Percentiles rank a stretch among this genome's conserved stretches.
Evolutionary conservation across 1,140 invertebrate genomes (phyloP).

Genomic region (Hylaeus anthracinus): DNA sequence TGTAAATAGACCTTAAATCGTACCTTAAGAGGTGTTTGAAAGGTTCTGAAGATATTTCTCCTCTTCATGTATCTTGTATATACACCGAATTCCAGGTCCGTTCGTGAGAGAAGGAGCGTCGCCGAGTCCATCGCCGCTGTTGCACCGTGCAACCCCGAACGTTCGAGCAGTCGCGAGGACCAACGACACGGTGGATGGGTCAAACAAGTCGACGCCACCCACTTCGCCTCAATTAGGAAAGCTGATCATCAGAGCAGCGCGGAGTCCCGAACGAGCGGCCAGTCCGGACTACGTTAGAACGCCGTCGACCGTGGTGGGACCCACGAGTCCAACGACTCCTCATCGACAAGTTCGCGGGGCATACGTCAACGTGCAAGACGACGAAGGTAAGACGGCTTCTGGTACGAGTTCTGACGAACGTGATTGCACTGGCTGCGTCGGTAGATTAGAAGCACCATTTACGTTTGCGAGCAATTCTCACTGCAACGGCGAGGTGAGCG

Average conservation of each 20-base stretch:
- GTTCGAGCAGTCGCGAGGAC: slow-evolving; percentile 75
- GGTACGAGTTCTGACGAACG: slow-evolving; percentile 77
- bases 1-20: too few species aligned
- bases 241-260: slow-evolving; percentile 84
- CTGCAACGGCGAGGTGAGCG: slow-evolving; percentile 31
- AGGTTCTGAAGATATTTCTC: not conserved
- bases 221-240: slow-evolving; percentile 79
- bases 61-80: not conserved
- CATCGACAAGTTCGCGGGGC: slow-evolving; percentile 82
- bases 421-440: slow-evolving; percentile 72
- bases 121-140: slow-evolving; percentile 78
- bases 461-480: slow-evolving; percentile 45
- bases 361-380: slow-evolving; percentile 87
- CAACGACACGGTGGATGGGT: slow-evolving; percentile 77
- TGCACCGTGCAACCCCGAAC: slow-evolving; percentile 73
- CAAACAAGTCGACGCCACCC: slow-evolving; percentile 58
- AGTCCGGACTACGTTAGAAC: slow-evolving; percentile 84
- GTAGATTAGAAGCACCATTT: slow-evolving; percentile 68
- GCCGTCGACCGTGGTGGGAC: slow-evolving; percentile 83
- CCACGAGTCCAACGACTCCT: slow-evolving; percentile 79
- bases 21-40: too few species aligned
- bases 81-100: slow-evolving; percentile 66
- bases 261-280: slow-evolving; percentile 80
- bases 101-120: slow-evolving; percentile 77
- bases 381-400: slow-evolving; percentile 83